phyloP scores from a whole-genome alignment of 1,140 invertebrate genomes.

The Ips typographus region DNA sequence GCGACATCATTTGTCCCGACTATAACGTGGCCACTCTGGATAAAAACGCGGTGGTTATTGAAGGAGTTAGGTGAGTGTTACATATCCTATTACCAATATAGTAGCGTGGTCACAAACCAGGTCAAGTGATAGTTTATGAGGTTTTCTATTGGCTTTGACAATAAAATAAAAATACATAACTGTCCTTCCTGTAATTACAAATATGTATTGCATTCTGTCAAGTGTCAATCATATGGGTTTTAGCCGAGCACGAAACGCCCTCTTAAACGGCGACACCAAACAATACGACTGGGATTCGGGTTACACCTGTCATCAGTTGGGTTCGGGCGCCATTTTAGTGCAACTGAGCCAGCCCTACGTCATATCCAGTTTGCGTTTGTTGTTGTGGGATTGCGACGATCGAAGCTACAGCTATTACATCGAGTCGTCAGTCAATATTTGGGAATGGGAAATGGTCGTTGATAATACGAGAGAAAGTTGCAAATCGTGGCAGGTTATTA shows the following conservation, averaged over 20 bases:
- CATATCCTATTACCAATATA: too few species aligned
- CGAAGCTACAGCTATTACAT: constrained; percentile 95
- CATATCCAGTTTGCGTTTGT: constrained; percentile 84
- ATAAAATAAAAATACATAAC: too few species aligned
- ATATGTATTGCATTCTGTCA: too few species aligned
- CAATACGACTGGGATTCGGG: constrained; percentile 99
- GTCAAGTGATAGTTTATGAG: constrained; percentile 44
- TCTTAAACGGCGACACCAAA: constrained; percentile 92
- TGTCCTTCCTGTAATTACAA: too few species aligned
- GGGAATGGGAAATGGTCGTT: constrained; percentile 84
- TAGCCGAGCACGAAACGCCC: constrained; percentile 87
- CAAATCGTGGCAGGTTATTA: constrained; percentile 90
- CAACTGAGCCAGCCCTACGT: constrained; percentile 95
- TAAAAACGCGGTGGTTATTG: constrained; percentile 87
- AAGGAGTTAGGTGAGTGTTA: constrained; percentile 67
- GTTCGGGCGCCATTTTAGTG: constrained; percentile 90
- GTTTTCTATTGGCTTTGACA: background rate
- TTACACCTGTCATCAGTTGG: constrained; percentile 98
- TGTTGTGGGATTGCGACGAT: constrained; percentile 98
- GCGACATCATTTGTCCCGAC: constrained; percentile 80
- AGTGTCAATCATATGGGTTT: constrained; percentile 36
- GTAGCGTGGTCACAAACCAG: constrained; percentile 44
- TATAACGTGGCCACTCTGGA: constrained; percentile 91
- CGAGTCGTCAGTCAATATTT: constrained; percentile 91
- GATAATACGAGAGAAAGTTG: constrained; percentile 76